Evolutionary conservation across 2,888 invertebrate genomes (phyloP), one percentile per base, ranked within the genome.

Genomic region (Neuroscelio doddi): DNA sequence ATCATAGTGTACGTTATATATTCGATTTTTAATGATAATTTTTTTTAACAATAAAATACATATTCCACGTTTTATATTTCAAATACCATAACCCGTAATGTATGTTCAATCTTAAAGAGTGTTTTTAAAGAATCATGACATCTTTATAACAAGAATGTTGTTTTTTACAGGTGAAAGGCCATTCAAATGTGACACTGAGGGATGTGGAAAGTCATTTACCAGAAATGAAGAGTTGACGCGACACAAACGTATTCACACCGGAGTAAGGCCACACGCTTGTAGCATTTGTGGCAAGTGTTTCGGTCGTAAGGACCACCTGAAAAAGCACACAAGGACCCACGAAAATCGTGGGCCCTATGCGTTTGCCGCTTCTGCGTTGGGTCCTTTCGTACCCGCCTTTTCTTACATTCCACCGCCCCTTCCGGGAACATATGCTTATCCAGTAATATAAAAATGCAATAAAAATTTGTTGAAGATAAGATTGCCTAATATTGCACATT

Each of bases 311-410:
- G 97, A 98, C 82, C 97, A 98, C 81, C 87, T 98, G 57, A 96
- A 96, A 85, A 98, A 97, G 78, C 97, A 98, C 80, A 91, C 92
- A 58, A 90, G 94, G 77, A 97, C 96, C 0, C 97, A 97, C 44
- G 82, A 80, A 12, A 75, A 73, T 50, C 71, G 80, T 1, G 77
- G 77, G 47, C 68, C 73, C 10, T 77, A 70, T 50, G 32, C 56
- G 21, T 67, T 56, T 29, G 15, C 50, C 14, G 41, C 41, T 2
- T 49, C 76, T 1, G 49, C 72, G 0, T 47, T 79, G 0, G 73
- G 73, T 36, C 68, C 75, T 10, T 74, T 75, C 27, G 45, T 38
- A 12, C n/a, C 29, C 15, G 12, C 55, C 29, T 32, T 58, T 30
- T 47, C 63, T 15, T 52, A 56, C 32, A 30, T 64, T 7, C 32